Percentiles rank a stretch among this genome's conserved stretches.
These are phyloP conservation scores for Noturus placidus DNA, from an alignment of 2,113 vertebrate genomes.

Conservation along the genomic window DNA sequence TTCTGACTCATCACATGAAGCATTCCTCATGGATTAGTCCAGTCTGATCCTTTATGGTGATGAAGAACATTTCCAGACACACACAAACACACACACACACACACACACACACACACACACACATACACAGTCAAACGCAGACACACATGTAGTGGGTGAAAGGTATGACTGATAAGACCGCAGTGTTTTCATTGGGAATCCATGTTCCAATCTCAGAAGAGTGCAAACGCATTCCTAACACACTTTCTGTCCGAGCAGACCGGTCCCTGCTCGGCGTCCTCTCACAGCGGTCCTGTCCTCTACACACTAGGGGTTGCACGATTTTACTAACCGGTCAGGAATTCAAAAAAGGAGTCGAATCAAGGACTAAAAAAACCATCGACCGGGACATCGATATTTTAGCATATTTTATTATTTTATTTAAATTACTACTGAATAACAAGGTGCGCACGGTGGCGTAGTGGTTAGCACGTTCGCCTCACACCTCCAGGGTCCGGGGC, in stretches of 20 bases:
- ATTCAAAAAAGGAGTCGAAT: not conserved
- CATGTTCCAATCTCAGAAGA: not conserved
- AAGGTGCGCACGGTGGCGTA: no score
- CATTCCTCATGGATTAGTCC: slow-evolving; percentile 35
- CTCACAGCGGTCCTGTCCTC: not conserved
- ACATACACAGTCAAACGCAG: slow-evolving; percentile 13
- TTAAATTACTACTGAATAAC: no score
- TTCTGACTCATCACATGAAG: slow-evolving; percentile 28
- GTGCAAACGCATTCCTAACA: slow-evolving; percentile 13
- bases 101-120: slow-evolving; percentile 22
- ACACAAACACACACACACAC: slow-evolving; percentile 10
- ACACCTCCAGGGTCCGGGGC: no score
- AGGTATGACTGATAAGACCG: slow-evolving; percentile 27
- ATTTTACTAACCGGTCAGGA: not conserved
- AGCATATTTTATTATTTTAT: no score
- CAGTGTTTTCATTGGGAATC: slow-evolving; percentile 18
- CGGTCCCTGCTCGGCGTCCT: not conserved
- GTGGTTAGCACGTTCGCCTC: no score
- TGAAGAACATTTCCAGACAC: slow-evolving; percentile 38
- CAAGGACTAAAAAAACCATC: no score
- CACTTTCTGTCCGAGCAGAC: not conserved
- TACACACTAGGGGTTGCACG: not conserved
- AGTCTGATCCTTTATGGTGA: slow-evolving; percentile 36
- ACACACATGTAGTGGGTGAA: slow-evolving; percentile 4
- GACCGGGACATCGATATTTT: no score